Base-by-base conservation (phyloP, 2,888 invertebrate genomes). In the Flabesymbios commensalis region DNA sequence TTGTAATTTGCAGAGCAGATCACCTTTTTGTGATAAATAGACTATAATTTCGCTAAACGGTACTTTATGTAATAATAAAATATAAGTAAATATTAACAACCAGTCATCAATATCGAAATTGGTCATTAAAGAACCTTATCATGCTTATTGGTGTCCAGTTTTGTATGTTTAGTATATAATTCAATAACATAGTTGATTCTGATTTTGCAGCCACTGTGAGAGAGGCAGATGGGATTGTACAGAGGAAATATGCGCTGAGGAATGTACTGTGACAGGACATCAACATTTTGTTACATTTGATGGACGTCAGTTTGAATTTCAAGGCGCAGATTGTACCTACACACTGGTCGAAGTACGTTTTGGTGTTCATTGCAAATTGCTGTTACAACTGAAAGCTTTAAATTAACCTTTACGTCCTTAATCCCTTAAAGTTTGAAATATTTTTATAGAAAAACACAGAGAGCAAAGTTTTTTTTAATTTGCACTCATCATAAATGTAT, bases 251-350 rank as follows among this genome's bases (percentile, higher is more conserved):
- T 78, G 78, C 48, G 68, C 75, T 0, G 64, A 72, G 28, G 70
- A 70, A 4, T 78, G 78, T 59, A 66, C 63, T 10, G 63, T 76
- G 10, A 59, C 74, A 43, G 76, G 75, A n/a, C 57, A 72, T 49
- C 72, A 74, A 24, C 75, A 78, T 51, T 63, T 76, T 48, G 67
- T 57, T n/a, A 78, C 78, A 1, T 79, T 78, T 57, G 78, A 78
- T 59, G 76, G 78, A 7, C 61, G 69, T 1, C 57, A 63, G 31
- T 75, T 70, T 59, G 72, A 72, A n/a, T 74, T 74, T 48, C 62
- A 67, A 5, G 70, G 70, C 2, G 59, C 58, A 17, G 48, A 53
- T 7, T 61, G 67, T 28, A 42, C 51, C 24, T 68, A 68, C 32
- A 67, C 53, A 0, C 59, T 68, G 17, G 57, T 64, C 14, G 61